Percentiles rank a stretch among this genome's conserved stretches.
Evolutionary conservation across 2,888 invertebrate genomes (phyloP).

Genomic region (Onthophagus sagittarius): DNA sequence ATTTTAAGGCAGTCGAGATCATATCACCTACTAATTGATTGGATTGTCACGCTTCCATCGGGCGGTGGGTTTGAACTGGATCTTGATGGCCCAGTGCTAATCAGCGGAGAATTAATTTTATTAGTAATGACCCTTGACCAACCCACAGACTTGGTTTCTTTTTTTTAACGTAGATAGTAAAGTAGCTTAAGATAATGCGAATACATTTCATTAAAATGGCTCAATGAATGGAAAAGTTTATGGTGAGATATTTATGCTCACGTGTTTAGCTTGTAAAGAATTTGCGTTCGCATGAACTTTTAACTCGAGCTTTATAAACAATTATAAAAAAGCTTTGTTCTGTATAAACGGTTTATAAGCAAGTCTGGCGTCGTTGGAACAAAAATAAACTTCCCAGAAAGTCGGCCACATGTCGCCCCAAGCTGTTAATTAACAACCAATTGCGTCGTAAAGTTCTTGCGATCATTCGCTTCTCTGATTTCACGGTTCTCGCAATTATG

Average conservation of each 20-base stretch:
- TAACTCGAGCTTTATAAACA: not conserved
- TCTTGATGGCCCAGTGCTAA: conserved; percentile 3
- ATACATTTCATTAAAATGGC: too few species aligned
- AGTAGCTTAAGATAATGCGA: too few species aligned
- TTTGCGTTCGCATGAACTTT: too few species aligned
- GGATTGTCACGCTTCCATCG: conserved; percentile 11
- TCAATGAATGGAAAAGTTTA: too few species aligned
- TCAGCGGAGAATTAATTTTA: conserved; percentile 9
- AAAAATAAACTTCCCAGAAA: not conserved
- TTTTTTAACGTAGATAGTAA: too few species aligned
- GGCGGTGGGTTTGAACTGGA: not conserved
- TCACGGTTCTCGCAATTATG: not conserved
- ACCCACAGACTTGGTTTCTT: too few species aligned
- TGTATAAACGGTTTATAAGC: not conserved
- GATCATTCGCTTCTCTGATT: not conserved
- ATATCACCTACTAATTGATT: conserved; percentile 7
- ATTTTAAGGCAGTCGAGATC: conserved; percentile 1
- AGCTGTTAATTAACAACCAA: not conserved
- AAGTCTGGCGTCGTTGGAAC: not conserved
- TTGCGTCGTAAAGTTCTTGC: not conserved
- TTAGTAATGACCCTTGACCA: not conserved
- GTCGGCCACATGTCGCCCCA: not conserved
- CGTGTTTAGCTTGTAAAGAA: too few species aligned
- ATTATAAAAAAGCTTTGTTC: not conserved
- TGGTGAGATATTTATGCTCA: too few species aligned